A percentile compares a stretch with the other conserved stretches of the same genome.
These are phyloP conservation scores for Philereme transversata DNA, from an alignment of 2,888 invertebrate genomes.

Conservation along the genomic window DNA sequence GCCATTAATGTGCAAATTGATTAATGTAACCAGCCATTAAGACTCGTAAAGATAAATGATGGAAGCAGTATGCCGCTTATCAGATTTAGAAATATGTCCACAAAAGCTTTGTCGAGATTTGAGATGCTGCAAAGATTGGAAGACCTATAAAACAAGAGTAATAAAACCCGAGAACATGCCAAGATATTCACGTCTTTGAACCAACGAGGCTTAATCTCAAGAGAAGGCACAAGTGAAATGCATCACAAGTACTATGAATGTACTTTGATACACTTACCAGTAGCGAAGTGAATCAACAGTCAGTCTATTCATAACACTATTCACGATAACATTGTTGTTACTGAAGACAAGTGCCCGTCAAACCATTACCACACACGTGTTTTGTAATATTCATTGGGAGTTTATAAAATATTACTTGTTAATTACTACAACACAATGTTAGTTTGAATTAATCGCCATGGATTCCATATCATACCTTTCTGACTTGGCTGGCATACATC, in stretches of 20 bases:
- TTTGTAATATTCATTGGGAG: conserved; percentile 46
- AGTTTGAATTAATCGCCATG: conserved; percentile 34
- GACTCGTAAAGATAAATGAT: not conserved
- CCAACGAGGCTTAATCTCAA: conserved; percentile 14
- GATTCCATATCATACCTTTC: conserved; percentile 17
- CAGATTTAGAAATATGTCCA: conserved; percentile 16
- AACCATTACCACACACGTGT: conserved; percentile 45
- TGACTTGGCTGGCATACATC: not conserved
- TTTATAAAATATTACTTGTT: conserved; percentile 59
- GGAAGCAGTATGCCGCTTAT: conserved; percentile 4
- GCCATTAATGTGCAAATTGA: conserved; percentile 20
- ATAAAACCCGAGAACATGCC: conserved; percentile 8
- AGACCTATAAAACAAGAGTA: conserved; percentile 11
- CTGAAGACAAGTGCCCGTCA: conserved; percentile 50
- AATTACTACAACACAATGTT: conserved; percentile 41
- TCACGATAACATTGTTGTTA: conserved; percentile 42
- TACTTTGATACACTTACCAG: conserved; percentile 41
- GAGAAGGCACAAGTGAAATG: conserved; percentile 12
- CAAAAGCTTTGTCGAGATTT: conserved; percentile 7
- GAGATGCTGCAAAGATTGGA: conserved; percentile 13
- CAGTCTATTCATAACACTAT: conserved; percentile 45
- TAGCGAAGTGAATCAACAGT: conserved; percentile 47
- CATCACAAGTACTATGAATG: conserved; percentile 12
- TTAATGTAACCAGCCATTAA: conserved; percentile 7
- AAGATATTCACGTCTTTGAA: conserved; percentile 7